A percentile compares a stretch with the other conserved stretches of the same genome.
Conservation (phyloP, 2,888 invertebrate genomes). For the Craniophora ligustri region DNA sequence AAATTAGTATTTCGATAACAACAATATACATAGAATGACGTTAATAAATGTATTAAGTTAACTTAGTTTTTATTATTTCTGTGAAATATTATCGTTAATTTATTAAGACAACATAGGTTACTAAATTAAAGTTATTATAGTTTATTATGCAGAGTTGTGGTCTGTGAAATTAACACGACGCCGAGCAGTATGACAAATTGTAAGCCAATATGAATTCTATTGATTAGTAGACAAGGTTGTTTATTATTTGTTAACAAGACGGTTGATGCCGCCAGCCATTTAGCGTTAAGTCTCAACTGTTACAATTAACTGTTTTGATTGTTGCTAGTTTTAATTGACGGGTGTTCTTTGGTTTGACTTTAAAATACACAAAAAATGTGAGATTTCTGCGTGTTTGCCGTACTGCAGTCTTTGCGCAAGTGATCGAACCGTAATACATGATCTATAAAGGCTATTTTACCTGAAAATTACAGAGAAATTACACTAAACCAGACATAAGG, state of each 20-base stretch:
- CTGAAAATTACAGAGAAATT: too few relatives aligned
- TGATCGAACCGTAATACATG: too few relatives aligned
- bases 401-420: too few relatives aligned
- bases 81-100: slow-evolving; percentile 17
- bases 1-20: slow-evolving; percentile 8
- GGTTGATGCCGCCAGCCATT: slow-evolving; percentile 57
- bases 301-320: slow-evolving; percentile 58
- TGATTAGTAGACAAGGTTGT: slow-evolving; percentile 42
- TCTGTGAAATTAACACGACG: slow-evolving; percentile 20
- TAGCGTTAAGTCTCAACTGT: slow-evolving; percentile 61
- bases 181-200: slow-evolving; percentile 52
- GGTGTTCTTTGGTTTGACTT: slow-evolving; percentile 39
- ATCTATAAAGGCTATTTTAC: too few relatives aligned
- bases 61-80: slow-evolving; percentile 1
- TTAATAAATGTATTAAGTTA: slow-evolving; percentile 2
- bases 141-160: slow-evolving; percentile 33
- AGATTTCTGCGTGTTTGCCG: too few relatives aligned
- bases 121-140: background rate
- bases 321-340: slow-evolving; percentile 58
- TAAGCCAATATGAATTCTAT: slow-evolving; percentile 56
- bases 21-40: background rate
- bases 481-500: too few relatives aligned
- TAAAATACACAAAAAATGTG: background rate
- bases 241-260: slow-evolving; percentile 43
- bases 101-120: background rate